These are phyloP conservation scores for Hemitrygon akajei DNA, from an alignment of 2,797 vertebrate genomes.

Conservation along the genomic window DNA sequence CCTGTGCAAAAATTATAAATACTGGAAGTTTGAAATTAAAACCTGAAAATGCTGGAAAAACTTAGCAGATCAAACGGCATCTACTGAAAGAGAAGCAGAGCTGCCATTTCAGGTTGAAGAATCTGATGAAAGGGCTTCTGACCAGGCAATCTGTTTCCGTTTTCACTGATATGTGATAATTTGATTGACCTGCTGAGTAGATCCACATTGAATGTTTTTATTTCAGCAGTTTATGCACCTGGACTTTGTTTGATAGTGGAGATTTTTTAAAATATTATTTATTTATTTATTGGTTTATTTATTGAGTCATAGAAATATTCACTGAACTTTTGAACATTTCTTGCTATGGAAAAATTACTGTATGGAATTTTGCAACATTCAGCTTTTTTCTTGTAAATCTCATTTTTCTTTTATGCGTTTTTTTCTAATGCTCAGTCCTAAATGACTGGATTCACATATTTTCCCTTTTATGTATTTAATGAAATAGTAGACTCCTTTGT, in stretches of 20 bases:
- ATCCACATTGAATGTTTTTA: too few relatives aligned
- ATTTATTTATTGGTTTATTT: not conserved
- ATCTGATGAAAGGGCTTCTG: too few relatives aligned
- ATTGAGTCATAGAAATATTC: too few relatives aligned
- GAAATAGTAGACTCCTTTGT: not conserved
- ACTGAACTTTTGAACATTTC: not conserved
- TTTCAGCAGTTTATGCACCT: not conserved
- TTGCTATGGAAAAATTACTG: not conserved
- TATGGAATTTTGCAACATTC: not conserved
- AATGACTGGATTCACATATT: not conserved
- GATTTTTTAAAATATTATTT: not conserved
- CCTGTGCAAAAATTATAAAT: too few relatives aligned
- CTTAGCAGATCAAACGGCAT: too few relatives aligned
- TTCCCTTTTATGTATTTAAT: not conserved
- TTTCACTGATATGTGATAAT: too few relatives aligned
- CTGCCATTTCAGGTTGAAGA: too few relatives aligned
- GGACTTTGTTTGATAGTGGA: not conserved
- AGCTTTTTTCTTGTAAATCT: not conserved
- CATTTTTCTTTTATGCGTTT: not conserved
- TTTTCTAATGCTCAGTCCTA: not conserved
- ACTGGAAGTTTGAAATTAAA: too few relatives aligned
- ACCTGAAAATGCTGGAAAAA: too few relatives aligned
- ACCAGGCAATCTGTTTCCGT: too few relatives aligned
- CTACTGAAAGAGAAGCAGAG: too few relatives aligned
- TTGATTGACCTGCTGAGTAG: too few relatives aligned